phyloP scores from a whole-genome alignment of 2,888 invertebrate species.

The Erpobdella octoculata region DNA sequence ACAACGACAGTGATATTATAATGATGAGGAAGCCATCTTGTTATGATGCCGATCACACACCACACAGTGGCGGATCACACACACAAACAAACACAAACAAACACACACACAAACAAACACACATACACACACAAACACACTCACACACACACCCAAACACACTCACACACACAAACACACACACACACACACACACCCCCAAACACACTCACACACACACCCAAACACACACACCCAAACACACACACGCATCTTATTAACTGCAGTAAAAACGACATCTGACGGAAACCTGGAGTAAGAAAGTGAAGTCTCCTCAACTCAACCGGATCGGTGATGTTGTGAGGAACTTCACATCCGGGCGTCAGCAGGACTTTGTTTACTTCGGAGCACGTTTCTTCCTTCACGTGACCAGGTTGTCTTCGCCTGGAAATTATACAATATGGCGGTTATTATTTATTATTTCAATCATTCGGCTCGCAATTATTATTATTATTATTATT shows the following conservation, averaged over 20 bases:
- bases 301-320: constrained; percentile 90
- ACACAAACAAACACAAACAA: no score
- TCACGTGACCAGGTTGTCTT: constrained; percentile 41
- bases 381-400: constrained; percentile 64
- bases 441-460: not conserved
- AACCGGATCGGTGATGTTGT: constrained; percentile 81
- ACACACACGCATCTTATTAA: not conserved
- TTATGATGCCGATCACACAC: no score
- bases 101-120: no score
- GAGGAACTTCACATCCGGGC: constrained; percentile 45
- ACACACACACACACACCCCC: not conserved
- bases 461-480: not conserved
- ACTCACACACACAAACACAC: no score
- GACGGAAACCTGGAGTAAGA: constrained; percentile 78
- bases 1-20: no score
- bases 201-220: not conserved
- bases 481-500: constrained; percentile 1
- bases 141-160: no score
- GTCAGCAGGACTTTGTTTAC: constrained; percentile 45
- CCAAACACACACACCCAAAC: not conserved
- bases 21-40: no score
- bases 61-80: no score
- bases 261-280: not conserved
- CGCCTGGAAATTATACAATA: not conserved
- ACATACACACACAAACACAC: no score